Conservation (phyloP, 1,140 invertebrate genomes). For the Drosophila busckii region DNA sequence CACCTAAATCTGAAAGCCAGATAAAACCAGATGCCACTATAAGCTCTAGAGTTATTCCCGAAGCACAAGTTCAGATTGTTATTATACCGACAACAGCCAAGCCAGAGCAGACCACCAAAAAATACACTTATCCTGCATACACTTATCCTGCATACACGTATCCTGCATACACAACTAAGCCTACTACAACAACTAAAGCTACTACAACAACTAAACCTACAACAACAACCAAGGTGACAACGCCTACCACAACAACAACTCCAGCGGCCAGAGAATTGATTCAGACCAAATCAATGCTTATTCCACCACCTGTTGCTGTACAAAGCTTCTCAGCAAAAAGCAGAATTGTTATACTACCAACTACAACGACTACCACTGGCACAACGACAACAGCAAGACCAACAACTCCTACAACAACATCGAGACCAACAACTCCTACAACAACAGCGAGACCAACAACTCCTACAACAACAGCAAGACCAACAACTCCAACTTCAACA, state of each 20-base stretch:
- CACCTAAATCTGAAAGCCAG: not conserved
- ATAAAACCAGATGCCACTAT: not conserved
- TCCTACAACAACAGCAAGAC: not conserved
- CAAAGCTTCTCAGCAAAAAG: no score
- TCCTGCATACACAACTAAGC: not conserved
- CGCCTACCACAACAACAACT: not conserved
- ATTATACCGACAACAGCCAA: slow-evolving; percentile 3
- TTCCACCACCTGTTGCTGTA: no score
- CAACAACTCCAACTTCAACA: not conserved
- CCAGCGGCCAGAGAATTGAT: not conserved
- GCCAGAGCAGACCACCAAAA: not conserved
- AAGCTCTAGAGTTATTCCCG: not conserved
- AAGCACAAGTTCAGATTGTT: not conserved
- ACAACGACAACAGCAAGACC: not conserved
- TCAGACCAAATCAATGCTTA: no score
- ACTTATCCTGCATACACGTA: not conserved
- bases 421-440: slow-evolving; percentile 5
- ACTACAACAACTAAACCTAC: not conserved
- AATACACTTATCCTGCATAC: slow-evolving; percentile 1
- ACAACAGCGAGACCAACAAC: not conserved
- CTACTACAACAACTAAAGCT: not conserved
- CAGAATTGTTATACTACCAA: slow-evolving; percentile 23
- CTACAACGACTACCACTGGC: slow-evolving; percentile 2
- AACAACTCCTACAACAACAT: not conserved
- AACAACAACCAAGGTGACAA: not conserved